Evolutionary conservation across 2,888 invertebrate species (phyloP), one percentile per base, ranked within the genome.

Genomic region (Dicranocentrus wangi): DNA sequence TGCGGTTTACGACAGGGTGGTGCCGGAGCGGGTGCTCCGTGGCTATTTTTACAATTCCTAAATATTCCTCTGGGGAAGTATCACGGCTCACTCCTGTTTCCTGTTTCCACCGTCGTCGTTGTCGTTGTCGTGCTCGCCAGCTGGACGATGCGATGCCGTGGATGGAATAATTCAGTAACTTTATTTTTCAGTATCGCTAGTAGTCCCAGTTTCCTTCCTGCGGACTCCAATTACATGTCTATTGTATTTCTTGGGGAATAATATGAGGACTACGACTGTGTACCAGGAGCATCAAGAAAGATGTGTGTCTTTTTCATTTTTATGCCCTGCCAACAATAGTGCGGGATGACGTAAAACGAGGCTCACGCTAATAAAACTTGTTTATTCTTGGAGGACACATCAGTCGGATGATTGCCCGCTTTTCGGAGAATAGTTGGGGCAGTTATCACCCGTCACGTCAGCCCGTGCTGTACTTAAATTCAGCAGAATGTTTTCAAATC

Each of bases 261-360:
- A 63, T 39, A 77, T 77, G 70, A 70, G 77, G n/a, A n/a, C n/a
- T n/a, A n/a, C n/a, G n/a, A n/a, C n/a, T n/a, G n/a, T n/a, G n/a
- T n/a, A n/a, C n/a, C n/a, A n/a, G n/a, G n/a, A 13, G 53, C 65
- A 73, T 73, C 53, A 65, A 73, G 63, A 51, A 55, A 55, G 65
- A 53, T 53, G 47, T 61, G n/a, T n/a, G 47, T n/a, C n/a, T 28
- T 32, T 21, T 21, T n/a, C 47, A 61, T 61, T 51, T 73, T 65
- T 65, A 28, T 65, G 25, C 47, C 21, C 5, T 21, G 55, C 71
- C 58, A 58, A 55, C 55, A 55, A 61, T 61, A 13, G 51, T 7
- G 13, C 27, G 32, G 13, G 13, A 7, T 76, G 76, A 76, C 76
- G 76, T 76, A 68, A 76, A 23, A 43, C 28, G 42, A 68, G 3